These are phyloP conservation scores for Silurus asotus DNA, from an alignment of 2,113 vertebrate species.

Conservation along the genomic window DNA sequence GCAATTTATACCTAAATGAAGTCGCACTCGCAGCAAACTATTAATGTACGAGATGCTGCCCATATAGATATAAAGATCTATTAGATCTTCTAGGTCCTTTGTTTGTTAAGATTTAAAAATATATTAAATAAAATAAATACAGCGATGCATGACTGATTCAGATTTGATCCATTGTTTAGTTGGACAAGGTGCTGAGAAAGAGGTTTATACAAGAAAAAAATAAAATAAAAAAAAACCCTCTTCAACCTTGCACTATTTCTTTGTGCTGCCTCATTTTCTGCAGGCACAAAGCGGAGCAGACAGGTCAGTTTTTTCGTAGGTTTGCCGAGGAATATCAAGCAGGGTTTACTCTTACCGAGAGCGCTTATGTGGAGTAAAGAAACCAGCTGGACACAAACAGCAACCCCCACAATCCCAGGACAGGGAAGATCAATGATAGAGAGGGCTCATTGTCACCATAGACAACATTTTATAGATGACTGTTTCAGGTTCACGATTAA, in stretches of 20 bases:
- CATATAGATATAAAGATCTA: too few species aligned
- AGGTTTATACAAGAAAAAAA: too few species aligned
- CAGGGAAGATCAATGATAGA: neutral
- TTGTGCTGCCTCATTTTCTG: conserved; percentile 15
- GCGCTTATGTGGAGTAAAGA: neutral
- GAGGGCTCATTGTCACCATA: neutral
- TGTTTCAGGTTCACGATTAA: neutral
- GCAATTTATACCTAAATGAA: neutral
- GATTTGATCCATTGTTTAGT: neutral
- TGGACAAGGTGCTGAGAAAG: neutral
- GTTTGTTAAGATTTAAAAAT: neutral
- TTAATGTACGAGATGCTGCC: too few species aligned
- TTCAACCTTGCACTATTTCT: neutral
- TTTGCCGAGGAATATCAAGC: conserved; percentile 37
- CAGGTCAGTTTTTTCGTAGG: conserved; percentile 30
- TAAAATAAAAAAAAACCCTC: neutral
- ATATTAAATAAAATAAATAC: too few species aligned
- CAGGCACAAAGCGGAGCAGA: conserved; percentile 32
- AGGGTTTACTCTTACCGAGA: conserved; percentile 11
- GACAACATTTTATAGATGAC: neutral
- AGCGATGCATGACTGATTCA: too few species aligned
- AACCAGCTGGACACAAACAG: conserved; percentile 13
- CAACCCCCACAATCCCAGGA: conserved; percentile 4
- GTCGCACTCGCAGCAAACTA: neutral
- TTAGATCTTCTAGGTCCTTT: too few species aligned